Evolutionary conservation across 1,140 invertebrate genomes (phyloP).

Genomic region (Micrasema longulum): DNA sequence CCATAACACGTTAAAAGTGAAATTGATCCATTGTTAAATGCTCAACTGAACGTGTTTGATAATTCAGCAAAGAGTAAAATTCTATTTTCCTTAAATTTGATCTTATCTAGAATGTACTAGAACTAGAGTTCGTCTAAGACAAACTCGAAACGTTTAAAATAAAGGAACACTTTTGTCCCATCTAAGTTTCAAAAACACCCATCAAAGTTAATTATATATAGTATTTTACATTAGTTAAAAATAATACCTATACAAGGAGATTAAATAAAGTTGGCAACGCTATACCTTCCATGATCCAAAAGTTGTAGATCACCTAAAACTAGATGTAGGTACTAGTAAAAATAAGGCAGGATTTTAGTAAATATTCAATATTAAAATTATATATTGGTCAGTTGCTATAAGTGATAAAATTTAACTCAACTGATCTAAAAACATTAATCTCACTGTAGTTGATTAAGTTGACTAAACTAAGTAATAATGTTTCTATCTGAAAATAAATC

Average conservation of each 20-base stretch:
- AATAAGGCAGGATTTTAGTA: constrained; percentile 43
- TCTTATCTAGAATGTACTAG: constrained; percentile 32
- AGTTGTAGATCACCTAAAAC: constrained; percentile 54
- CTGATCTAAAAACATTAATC: constrained; percentile 42
- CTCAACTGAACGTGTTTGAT: constrained; percentile 19
- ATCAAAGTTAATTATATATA: constrained; percentile 50
- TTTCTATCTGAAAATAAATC: constrained; percentile 37
- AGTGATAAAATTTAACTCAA: constrained; percentile 38
- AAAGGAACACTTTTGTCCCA: constrained; percentile 23
- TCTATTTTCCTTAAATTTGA: constrained; percentile 28
- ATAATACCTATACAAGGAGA: constrained; percentile 51
- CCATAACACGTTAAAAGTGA: not conserved
- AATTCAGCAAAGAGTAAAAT: constrained; percentile 18
- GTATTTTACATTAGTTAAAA: constrained; percentile 35
- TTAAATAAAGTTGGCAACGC: constrained; percentile 48
- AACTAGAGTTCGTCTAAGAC: constrained; percentile 35
- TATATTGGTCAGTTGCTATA: constrained; percentile 33
- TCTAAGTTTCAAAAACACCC: constrained; percentile 52
- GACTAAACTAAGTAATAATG: constrained; percentile 37
- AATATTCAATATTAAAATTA: constrained; percentile 29
- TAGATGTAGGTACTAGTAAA: constrained; percentile 51
- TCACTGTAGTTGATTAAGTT: constrained; percentile 45
- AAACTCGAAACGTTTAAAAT: constrained; percentile 23
- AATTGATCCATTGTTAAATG: not conserved
- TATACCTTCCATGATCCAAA: constrained; percentile 52